A percentile compares a stretch with the other conserved stretches of the same genome.
Conservation (phyloP, 2,797 vertebrate genomes). For the Argyrosomus regius region DNA sequence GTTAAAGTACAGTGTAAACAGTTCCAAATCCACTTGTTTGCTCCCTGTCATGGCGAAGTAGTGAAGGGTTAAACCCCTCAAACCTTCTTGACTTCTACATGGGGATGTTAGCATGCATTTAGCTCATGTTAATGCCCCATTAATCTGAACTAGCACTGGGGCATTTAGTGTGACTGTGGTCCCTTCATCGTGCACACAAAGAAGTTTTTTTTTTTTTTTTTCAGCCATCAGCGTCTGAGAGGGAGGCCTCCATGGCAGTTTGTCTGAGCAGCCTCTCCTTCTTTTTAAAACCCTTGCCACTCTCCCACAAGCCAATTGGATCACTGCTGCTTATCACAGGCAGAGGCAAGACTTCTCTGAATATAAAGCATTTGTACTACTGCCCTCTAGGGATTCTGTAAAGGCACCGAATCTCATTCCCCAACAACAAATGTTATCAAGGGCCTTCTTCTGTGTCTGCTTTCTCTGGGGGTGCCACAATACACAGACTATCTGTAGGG, state of each 20-base stretch:
- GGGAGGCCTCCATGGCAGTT: constrained; percentile 36
- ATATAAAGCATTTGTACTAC: constrained; percentile 78
- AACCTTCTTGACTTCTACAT: constrained; percentile 33
- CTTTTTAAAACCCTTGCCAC: constrained; percentile 36
- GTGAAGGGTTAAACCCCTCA: constrained; percentile 34
- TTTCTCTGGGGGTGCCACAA: constrained; percentile 56
- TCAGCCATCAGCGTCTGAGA: constrained; percentile 25
- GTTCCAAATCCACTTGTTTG: constrained; percentile 41
- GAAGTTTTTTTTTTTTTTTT: constrained; percentile 6
- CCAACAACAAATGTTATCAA: constrained; percentile 73
- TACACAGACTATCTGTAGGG: constrained; percentile 49
- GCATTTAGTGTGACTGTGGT: constrained; percentile 48
- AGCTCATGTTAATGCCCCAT: constrained; percentile 42
- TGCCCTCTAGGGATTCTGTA: constrained; percentile 77
- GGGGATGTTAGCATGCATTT: constrained; percentile 33
- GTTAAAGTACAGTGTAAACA: constrained; percentile 17
- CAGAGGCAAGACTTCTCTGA: constrained; percentile 64
- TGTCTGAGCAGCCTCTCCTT: constrained; percentile 40
- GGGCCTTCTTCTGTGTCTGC: constrained; percentile 63
- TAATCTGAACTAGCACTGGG: constrained; percentile 29
- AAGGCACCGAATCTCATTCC: constrained; percentile 73
- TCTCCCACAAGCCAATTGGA: constrained; percentile 66
- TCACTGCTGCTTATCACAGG: constrained; percentile 70
- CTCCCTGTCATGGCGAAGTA: constrained; percentile 19
- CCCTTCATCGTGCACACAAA: constrained; percentile 49